phyloP scores from a whole-genome alignment of 2,888 invertebrate genomes.

The Acrocera orbiculus region DNA sequence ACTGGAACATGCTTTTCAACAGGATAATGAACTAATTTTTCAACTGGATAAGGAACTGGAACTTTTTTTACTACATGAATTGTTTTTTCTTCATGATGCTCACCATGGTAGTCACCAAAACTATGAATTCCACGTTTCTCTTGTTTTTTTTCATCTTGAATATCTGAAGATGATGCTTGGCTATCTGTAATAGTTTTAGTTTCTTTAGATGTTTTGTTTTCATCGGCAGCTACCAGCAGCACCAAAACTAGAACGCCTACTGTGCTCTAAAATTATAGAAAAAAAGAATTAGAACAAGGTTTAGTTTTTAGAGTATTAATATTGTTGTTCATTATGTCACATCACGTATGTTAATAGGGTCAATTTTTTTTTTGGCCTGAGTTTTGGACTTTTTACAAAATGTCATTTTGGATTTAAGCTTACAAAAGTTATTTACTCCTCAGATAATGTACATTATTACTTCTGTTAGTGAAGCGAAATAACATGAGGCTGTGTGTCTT shows the following conservation, averaged over 20 bases:
- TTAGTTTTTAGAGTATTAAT: no score
- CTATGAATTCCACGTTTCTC: conserved; percentile 55
- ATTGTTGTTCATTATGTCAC: no score
- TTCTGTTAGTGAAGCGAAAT: no score
- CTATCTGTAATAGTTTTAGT: conserved; percentile 32
- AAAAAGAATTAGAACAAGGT: no score
- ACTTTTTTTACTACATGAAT: conserved; percentile 58
- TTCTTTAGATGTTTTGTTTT: conserved; percentile 38
- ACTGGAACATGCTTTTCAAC: conserved; percentile 40
- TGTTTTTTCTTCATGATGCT: conserved; percentile 41
- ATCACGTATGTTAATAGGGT: no score
- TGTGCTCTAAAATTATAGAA: no score
- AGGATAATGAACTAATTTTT: conserved; percentile 44
- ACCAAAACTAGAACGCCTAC: conserved; percentile 32
- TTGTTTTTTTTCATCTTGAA: conserved; percentile 43
- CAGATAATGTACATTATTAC: no score
- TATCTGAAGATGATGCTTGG: conserved; percentile 22
- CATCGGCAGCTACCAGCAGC: conserved; percentile 40
- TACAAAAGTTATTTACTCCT: no score
- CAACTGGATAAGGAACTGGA: conserved; percentile 51
- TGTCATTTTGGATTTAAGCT: no score
- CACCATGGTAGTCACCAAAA: conserved; percentile 24
- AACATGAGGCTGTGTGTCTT: no score
- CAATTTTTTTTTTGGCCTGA: no score
- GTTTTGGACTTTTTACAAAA: no score